Conservation (phyloP, 2,113 vertebrate species). For the Indri indri region DNA sequence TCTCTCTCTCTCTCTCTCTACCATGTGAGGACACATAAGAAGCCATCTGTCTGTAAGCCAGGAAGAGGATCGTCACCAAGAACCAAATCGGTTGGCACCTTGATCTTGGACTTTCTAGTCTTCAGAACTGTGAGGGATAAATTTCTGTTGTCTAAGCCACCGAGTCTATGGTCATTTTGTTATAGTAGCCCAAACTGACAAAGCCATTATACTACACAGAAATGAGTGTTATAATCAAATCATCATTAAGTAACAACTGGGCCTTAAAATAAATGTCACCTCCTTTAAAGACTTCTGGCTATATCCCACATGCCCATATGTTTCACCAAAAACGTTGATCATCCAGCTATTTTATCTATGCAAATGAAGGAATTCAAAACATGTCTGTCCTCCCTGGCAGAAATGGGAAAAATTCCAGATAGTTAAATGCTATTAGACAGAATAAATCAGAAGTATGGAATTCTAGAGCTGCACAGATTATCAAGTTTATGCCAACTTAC, state of each 20-base stretch:
- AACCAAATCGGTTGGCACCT: background rate
- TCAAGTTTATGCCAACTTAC: background rate
- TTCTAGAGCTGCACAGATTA: background rate
- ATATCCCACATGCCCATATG: background rate
- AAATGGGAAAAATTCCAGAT: conserved; percentile 20
- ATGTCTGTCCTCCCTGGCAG: conserved; percentile 26
- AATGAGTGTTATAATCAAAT: conserved; percentile 8
- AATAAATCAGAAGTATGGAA: background rate
- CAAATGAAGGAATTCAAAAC: conserved; percentile 39
- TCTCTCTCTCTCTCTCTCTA: background rate
- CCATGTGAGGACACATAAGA: background rate
- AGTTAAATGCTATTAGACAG: background rate
- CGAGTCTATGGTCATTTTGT: background rate
- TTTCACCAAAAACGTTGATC: background rate
- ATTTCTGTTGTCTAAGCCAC: background rate
- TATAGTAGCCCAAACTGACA: background rate
- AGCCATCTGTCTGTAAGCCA: background rate
- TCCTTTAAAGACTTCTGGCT: conserved; percentile 33
- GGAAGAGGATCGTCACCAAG: background rate
- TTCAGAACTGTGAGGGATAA: background rate
- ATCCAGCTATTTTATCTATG: conserved; percentile 22
- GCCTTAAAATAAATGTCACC: conserved; percentile 47
- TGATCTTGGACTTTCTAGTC: background rate
- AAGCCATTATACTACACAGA: background rate
- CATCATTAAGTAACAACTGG: conserved; percentile 16